phyloP scores from a whole-genome alignment of 2,888 invertebrate species.

The Pemphredon lugubris region DNA sequence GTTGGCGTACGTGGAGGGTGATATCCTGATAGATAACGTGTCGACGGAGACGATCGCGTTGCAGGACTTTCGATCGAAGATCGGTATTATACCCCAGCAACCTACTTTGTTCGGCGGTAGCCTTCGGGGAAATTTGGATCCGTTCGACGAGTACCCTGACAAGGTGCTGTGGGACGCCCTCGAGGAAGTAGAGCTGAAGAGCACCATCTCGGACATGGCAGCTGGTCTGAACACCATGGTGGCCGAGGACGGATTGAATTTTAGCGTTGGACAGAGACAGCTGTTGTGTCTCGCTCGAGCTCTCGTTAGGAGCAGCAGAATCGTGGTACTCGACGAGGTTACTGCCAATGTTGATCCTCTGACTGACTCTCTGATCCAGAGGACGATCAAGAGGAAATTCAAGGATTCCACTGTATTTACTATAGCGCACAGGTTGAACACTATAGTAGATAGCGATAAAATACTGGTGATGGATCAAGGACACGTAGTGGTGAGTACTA shows the following conservation, averaged over 20 bases:
- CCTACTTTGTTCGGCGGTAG: conserved; percentile 83
- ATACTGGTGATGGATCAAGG: conserved; percentile 84
- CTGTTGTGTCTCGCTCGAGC: conserved; percentile 94
- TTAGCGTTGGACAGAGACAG: conserved; percentile 96
- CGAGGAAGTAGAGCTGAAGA: conserved; percentile 88
- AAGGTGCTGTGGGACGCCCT: conserved; percentile 82
- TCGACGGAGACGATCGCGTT: conserved; percentile 84
- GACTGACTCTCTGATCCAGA: conserved; percentile 84
- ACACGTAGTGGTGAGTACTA: conserved; percentile 73
- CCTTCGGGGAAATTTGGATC: conserved; percentile 86
- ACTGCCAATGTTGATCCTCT: conserved; percentile 97
- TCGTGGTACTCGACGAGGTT: conserved; percentile 94
- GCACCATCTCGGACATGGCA: conserved; percentile 83
- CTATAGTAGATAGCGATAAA: conserved; percentile 84
- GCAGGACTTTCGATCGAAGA: conserved; percentile 84
- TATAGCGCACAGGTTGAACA: conserved; percentile 84
- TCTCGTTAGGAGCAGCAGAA: conserved; percentile 91
- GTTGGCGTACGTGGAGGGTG: conserved; percentile 86
- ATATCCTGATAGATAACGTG: conserved; percentile 86
- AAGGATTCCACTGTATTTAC: conserved; percentile 83
- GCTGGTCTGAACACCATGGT: conserved; percentile 86
- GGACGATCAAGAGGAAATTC: conserved; percentile 83
- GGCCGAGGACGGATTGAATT: conserved; percentile 90
- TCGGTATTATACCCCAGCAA: conserved; percentile 86
- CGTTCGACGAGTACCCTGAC: conserved; percentile 83